Evolutionary conservation across 2,113 vertebrate genomes (phyloP), one percentile per base, ranked within the genome.

Genomic region (Marcusenius ussheri): DNA sequence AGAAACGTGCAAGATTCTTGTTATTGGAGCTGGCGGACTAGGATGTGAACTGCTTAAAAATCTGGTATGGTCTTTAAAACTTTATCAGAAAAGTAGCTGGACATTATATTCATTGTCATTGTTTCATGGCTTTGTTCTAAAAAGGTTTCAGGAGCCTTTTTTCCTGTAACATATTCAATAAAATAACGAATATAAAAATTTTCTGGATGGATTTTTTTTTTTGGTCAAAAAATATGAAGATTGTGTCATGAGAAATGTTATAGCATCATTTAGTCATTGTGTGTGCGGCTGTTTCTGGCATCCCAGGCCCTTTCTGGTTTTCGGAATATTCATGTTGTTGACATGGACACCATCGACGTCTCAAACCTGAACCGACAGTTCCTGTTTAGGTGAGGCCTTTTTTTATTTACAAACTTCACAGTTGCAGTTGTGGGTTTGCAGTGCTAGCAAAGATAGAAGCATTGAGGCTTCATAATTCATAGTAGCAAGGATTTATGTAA

Each of bases 361-460:
- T 99, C 98, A 89, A 99, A 99, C 93, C 96, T 99, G 88, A 99
- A 99, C 92, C 97, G 98, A 74, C 98, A 99, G 90, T 99, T 99
- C 94, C 96, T 99, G 47, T 99, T 99, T 94, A 96, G 98, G 98
- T 98, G 93, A 97, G 97, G 19, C 39, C 35, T 62, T 21, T 62
- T 58, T 56, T 46, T 0, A 13, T 49, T 86, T 6, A 15, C 24
- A 27, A 49, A 21, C 35, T 6, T 80, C 2, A 70, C 27, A 80
- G 5, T 31, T n/a, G 39, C 45, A 11, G 2, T 45, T 46, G 39
- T 24, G 45, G 42, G 3, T 84, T 47, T 10, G 19, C 19, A 13
- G 19, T 83, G 80, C 21, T 24, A 7, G 42, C 17, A 45, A 42
- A 24, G 15, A 24, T 83, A 8, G 80, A 45, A 24, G 45, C 6